Evolutionary conservation across 2,113 vertebrate genomes (phyloP), one percentile per base, ranked within the genome.

Genomic region (Ameiurus melas): DNA sequence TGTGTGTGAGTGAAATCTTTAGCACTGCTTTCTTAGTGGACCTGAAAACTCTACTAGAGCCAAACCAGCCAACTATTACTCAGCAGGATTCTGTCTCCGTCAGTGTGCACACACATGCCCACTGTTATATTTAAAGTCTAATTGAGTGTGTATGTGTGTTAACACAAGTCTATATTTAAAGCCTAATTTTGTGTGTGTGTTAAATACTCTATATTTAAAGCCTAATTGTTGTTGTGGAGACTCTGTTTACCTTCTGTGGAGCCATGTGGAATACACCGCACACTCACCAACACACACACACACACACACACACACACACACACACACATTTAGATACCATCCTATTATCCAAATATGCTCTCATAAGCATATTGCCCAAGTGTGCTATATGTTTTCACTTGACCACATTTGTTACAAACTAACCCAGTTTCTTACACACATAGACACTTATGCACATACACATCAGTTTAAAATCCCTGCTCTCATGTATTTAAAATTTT

Each of bases 401-500:
- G 87, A 88, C 87, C 87, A 58, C 87, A 88, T 84, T 88, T 88
- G 87, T 88, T 78, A 79, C 85, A 58, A 84, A 77, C 66, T 27
- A 57, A 19, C 81, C 39, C 71, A 43, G 85, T 66, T 75, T 75
- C 86, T 80, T 83, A 89, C 86, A 78, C 85, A 90, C 43, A 83
- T 78, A 70, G 79, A 75, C 75, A 78, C 88, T 82, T 70, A 91
- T 80, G 87, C 85, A 77, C 70, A 86, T 62, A 89, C 82, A 68
- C 89, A 87, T 83, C 57, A 86, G 47, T 85, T 80, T 91, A 89
- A 91, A 88, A 87, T 84, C 89, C 93, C 93, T 91, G 92, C 93
- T 91, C 93, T 93, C 94, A 88, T 78, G 75, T 94, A 92, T 93
- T 92, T 91, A 91, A 94, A 94, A 95, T 96, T 93, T 94, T 95